These are phyloP conservation scores for Xylocopa sonorina DNA, from an alignment of 1,140 invertebrate genomes.

Conservation along the genomic window DNA sequence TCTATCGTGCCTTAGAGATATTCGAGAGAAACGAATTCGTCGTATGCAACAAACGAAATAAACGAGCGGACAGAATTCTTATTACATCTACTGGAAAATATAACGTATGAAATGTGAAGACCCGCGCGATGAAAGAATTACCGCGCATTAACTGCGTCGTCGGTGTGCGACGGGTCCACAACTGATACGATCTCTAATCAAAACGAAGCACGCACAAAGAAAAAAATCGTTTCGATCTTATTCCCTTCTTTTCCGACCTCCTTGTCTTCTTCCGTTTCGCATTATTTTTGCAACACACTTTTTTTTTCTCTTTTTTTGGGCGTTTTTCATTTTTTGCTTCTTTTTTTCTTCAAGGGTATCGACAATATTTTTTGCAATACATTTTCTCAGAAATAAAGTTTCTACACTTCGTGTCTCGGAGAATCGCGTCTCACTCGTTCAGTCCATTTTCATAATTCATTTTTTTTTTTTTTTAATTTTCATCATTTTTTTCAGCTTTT, in stretches of 20 bases:
- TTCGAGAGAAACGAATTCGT: slow-evolving; percentile 3
- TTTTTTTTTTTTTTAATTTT: slow-evolving; percentile 10
- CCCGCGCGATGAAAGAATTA: slow-evolving; percentile 12
- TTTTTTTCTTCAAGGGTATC: background rate
- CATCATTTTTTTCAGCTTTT: background rate
- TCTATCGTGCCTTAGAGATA: background rate
- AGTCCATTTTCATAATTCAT: background rate
- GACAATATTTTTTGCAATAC: background rate
- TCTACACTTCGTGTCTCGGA: background rate
- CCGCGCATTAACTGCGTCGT: no score
- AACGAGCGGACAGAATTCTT: background rate
- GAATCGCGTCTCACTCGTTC: slow-evolving; percentile 15
- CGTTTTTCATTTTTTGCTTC: background rate
- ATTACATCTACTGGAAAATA: background rate
- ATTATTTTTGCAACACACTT: background rate
- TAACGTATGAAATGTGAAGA: background rate
- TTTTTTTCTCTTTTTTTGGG: background rate
- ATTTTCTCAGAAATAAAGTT: slow-evolving; percentile 16
- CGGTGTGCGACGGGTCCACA: background rate
- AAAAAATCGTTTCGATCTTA: slow-evolving; percentile 13
- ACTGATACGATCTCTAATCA: background rate
- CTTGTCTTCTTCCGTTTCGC: background rate
- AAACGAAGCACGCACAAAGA: slow-evolving; percentile 31
- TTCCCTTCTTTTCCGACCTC: background rate
- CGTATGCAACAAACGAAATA: background rate